phyloP scores from a whole-genome alignment of 1,140 invertebrate genomes.

The Helicoverpa armigera region DNA sequence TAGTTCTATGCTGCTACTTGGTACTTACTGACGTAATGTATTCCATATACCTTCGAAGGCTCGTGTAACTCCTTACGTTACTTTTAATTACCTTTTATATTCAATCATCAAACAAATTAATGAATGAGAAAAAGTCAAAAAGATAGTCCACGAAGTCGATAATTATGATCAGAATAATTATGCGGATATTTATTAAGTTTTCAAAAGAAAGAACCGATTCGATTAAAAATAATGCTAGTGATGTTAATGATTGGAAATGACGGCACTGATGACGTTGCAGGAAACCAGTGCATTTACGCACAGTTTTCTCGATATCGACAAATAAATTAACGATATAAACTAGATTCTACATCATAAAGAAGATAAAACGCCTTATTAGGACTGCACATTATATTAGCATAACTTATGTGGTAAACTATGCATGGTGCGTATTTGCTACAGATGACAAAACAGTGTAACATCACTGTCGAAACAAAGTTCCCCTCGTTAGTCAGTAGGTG shows the following conservation, averaged over 20 bases:
- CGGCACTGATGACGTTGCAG: constrained; percentile 11
- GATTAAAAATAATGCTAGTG: no score
- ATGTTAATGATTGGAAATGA: background rate
- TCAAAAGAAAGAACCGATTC: no score
- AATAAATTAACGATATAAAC: background rate
- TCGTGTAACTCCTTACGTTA: no score
- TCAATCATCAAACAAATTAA: no score
- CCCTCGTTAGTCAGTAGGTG: no score
- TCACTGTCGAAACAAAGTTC: background rate
- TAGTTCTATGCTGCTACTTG: constrained; percentile 27
- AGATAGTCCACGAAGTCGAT: no score
- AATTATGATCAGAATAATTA: no score
- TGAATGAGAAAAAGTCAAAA: no score
- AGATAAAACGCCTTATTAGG: background rate
- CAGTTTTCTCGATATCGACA: background rate
- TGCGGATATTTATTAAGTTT: no score
- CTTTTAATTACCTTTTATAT: no score
- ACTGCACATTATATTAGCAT: background rate
- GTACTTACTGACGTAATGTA: background rate
- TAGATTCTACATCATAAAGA: background rate
- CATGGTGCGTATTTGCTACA: background rate
- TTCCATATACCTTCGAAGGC: no score
- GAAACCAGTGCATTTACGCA: constrained; percentile 14
- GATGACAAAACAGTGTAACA: background rate
- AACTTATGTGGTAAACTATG: background rate